Percentiles rank a stretch among this genome's conserved stretches.
These are phyloP conservation scores for Pelosia muscerda DNA, from an alignment of 2,888 invertebrate species.

Conservation along the genomic window DNA sequence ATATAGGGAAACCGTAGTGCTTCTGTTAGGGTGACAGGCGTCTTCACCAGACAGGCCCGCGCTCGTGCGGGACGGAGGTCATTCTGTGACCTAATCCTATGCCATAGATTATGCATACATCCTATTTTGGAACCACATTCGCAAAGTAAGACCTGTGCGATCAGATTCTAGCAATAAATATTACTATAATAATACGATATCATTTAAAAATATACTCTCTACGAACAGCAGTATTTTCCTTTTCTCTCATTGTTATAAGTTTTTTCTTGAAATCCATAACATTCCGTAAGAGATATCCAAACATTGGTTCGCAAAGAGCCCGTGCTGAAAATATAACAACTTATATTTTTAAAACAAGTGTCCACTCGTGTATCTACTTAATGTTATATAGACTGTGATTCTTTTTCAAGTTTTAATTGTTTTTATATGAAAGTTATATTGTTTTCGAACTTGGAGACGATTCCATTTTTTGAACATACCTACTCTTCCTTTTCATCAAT, in stretches of 20 bases:
- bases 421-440: not conserved
- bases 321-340: conserved; percentile 29
- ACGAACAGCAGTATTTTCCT: not conserved
- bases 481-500: no score
- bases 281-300: conserved; percentile 20
- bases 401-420: not conserved
- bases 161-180: not conserved
- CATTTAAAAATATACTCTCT: not conserved
- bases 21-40: no score
- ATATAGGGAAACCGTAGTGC: no score
- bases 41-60: no score
- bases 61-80: no score
- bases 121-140: not conserved
- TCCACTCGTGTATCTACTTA: not conserved
- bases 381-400: not conserved
- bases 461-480: no score
- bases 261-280: conserved; percentile 25
- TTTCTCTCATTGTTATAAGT: conserved; percentile 10
- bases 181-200: not conserved
- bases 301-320: conserved; percentile 18
- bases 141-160: not conserved
- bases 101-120: no score
- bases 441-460: no score
- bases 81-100: no score
- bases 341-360: conserved; percentile 25